Base-by-base conservation (phyloP, 2,113 vertebrate species). In the Baryphthengus martii region DNA sequence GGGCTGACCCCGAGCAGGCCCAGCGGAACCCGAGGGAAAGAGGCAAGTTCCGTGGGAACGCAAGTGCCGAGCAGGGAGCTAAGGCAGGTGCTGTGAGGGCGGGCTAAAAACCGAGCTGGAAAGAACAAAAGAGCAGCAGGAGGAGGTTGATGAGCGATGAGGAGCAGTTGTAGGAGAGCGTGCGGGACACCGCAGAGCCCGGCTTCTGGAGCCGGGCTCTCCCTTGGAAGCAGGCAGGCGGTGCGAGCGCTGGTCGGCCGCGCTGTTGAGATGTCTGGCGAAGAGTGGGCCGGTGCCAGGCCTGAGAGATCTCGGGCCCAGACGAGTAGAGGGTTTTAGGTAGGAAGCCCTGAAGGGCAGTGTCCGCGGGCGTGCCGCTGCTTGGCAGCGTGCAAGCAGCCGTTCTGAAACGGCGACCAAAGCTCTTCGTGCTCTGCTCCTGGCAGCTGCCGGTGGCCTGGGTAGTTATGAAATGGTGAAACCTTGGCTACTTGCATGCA, bases 341-440 rank as follows among this genome's bases (percentile, higher is more conserved):
- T 18, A 37, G 18, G 44, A 28, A 35, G 29, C n/a, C 56, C 53
- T 1, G 3, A 25, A 89, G 17, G 31, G 2, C 24, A 3, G 0
- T 3, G 11, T 40, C 3, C 8, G 0, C 16, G 28, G 53, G 65
- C 65, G 28, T 1, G 18, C 7, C 18, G 49, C 26, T 85, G 75
- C 40, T 44, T 2, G 20, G 55, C 82, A 29, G 3, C 1, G 1
- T 26, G 29, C 31, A 2, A 4, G 19, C 25, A 55, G 33, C 8
- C 16, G 33, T 33, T 45, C 1, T 10, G 31, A 23, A 5, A 20
- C 5, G 19, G 2, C 3, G 0, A 0, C 55, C 21, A 11, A 7
- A 72, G 61, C 56, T 52, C 44, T 37, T 72, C 44, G 1, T 12
- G 33, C 63, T 70, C 20, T 10, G 35, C 10, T 26, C 1, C 3